Evolutionary conservation across 1,140 invertebrate genomes (phyloP), one percentile per base, ranked within the genome.

Genomic region (Drosophila ambigua): DNA sequence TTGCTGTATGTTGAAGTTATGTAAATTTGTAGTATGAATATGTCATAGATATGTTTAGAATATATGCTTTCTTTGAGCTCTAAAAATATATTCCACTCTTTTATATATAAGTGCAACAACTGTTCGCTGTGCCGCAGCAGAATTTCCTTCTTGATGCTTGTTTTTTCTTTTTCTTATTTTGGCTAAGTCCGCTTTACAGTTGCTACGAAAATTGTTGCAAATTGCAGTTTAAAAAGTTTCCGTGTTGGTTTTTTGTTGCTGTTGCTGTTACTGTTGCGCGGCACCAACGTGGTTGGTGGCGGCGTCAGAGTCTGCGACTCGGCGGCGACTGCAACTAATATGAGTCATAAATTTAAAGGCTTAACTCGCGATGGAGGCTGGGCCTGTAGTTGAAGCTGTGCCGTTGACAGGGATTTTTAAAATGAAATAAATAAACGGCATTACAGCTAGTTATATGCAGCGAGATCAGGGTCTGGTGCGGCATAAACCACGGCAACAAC

Each of bases 221-320:
- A 88, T 88, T 88, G 84, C 79, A 69, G 67, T 79, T 79, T 87
- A 88, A 85, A 85, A 87, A 77, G 83, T 85, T 77, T 85, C 82
- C 82, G 82, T 82, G 78, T 85, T 85, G 73, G 68, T 61, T 79
- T 82, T 65, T 67, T 60, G 15, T 46, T 52, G 43, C 55, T 8
- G 13, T 57, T 39, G 39, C 51, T 57, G 44, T 43, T 46, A 59
- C 9, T 23, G 24, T 44, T 57, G n/a, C 71, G 51, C 39, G 31
- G 62, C 48, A 46, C 45, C 71, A 49, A 24, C 46, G 51, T 15
- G 31, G 62, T 7, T 26, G 66, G 31, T 8, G 7, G 24, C 45
- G 44, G 28, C 53, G 52, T 43, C 35, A 39, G 35, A 13, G 53
- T 57, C 51, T 53, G 39, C 51, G 39, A 53, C 35, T 39, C 23